Percentiles rank a stretch among this genome's conserved stretches.
Conservation (phyloP, 2,888 invertebrate genomes). For the Sepiola atlantica region DNA sequence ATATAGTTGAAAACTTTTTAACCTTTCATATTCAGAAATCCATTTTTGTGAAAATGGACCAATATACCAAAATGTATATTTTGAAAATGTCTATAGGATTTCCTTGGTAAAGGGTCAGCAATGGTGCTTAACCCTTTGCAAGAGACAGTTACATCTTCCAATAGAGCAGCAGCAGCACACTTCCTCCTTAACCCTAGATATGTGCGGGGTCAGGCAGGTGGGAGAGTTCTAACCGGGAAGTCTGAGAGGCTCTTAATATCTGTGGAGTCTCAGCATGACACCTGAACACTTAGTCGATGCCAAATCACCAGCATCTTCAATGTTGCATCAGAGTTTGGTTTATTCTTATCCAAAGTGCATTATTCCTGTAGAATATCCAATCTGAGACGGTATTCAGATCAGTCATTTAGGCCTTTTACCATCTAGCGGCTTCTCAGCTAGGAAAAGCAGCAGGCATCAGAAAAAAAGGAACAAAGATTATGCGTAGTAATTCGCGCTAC, state of each 20-base stretch:
- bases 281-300: neutral
- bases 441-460: neutral
- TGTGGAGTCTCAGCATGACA: neutral
- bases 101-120: slow-evolving; percentile 32
- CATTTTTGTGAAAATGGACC: neutral
- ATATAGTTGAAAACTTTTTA: neutral
- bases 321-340: neutral
- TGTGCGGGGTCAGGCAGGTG: slow-evolving; percentile 10
- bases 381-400: neutral
- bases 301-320: neutral
- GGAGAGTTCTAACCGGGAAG: neutral
- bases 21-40: neutral
- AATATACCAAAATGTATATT: neutral
- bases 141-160: neutral
- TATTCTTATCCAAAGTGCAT: neutral
- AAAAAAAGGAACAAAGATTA: neutral
- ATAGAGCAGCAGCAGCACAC: slow-evolving; percentile 32
- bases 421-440: neutral
- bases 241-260: slow-evolving; percentile 32
- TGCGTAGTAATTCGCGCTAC: too few species aligned
- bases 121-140: slow-evolving; percentile 12
- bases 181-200: neutral
- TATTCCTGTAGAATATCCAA: slow-evolving; percentile 32
- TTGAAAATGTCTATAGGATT: neutral
- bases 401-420: slow-evolving; percentile 2